These are phyloP conservation scores for Pentamera pediparva DNA, from an alignment of 53 echinoderm and acorn worm genomes.

Conservation along the genomic window DNA sequence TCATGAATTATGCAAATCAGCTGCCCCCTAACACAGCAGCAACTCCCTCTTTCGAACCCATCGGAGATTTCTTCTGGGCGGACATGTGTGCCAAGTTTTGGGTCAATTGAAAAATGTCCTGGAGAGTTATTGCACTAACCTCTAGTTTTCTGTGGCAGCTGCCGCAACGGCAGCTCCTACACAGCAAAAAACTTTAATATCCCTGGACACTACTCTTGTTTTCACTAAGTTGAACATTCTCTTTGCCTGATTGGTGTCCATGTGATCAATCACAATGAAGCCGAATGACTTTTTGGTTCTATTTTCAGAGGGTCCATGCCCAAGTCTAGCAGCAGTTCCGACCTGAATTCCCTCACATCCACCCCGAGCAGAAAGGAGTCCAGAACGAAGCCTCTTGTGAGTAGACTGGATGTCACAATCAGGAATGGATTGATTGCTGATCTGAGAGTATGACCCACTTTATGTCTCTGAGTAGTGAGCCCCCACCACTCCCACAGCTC, in stretches of 20 bases:
- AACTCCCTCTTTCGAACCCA: no score
- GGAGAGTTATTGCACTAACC: background rate
- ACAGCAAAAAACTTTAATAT: background rate
- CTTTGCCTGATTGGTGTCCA: background rate
- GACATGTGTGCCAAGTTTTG: no score
- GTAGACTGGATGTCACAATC: no score
- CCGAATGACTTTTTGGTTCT: background rate
- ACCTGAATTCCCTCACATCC: conserved; percentile 48
- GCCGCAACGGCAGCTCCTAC: no score
- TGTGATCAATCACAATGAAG: background rate
- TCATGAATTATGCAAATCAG: no score
- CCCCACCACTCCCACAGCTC: no score
- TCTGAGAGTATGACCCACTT: no score
- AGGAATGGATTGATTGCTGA: no score
- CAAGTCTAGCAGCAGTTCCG: conserved; percentile 66
- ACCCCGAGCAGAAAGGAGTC: conserved; percentile 62
- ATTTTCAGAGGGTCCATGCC: conserved; percentile 64
- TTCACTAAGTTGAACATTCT: background rate
- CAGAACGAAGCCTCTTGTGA: conserved; percentile 65
- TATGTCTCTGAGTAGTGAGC: no score
- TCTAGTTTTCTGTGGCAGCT: no score
- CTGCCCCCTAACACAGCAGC: no score
- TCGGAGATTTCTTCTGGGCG: no score
- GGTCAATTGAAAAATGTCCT: background rate
- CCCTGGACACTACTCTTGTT: background rate